A percentile compares a stretch with the other conserved stretches of the same genome.
Conservation (phyloP, 2,797 vertebrate species). For the Synanceia verrucosa region DNA sequence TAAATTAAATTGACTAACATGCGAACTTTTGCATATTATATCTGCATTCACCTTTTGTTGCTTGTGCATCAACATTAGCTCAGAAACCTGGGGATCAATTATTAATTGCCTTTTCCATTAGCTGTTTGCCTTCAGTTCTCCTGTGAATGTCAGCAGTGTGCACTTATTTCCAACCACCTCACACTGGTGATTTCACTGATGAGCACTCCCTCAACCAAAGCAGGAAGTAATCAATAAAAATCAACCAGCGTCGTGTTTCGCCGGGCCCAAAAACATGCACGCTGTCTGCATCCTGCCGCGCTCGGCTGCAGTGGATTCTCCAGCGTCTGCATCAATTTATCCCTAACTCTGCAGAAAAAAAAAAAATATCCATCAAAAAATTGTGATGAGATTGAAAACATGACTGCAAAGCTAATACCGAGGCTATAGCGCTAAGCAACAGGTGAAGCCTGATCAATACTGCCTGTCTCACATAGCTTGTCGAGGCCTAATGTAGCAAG, state of each 20-base stretch:
- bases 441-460: constrained; percentile 27
- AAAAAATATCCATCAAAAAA: neutral
- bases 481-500: constrained; percentile 6
- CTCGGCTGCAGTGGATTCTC: neutral
- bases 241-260: neutral
- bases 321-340: neutral
- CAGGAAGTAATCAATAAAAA: constrained; percentile 30
- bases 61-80: neutral
- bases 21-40: neutral
- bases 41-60: neutral
- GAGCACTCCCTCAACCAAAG: neutral
- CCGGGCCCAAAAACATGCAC: neutral
- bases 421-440: neutral
- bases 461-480: constrained; percentile 6
- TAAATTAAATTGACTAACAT: neutral
- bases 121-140: constrained; percentile 4
- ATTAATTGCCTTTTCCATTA: neutral
- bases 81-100: neutral
- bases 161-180: neutral
- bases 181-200: constrained; percentile 25
- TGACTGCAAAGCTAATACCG: neutral
- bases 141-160: neutral
- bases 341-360: neutral
- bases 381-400: constrained; percentile 9
- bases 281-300: neutral